Base-by-base conservation (phyloP, 2,113 vertebrate genomes). In the Origma solitaria region DNA sequence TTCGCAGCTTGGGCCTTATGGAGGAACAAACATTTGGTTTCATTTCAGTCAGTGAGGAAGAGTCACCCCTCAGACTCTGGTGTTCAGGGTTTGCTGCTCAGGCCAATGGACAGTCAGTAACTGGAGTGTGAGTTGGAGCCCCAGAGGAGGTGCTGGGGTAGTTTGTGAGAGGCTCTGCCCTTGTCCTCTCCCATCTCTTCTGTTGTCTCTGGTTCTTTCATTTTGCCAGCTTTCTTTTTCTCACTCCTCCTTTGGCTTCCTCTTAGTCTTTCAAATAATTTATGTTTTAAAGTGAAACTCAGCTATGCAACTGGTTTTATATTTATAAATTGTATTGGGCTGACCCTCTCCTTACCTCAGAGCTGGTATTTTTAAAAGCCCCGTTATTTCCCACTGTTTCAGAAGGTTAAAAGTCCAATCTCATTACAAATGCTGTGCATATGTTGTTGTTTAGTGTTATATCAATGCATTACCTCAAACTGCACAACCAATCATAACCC, bases 371-470 rank as follows among this genome's bases (percentile, higher is more conserved):
- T 97, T 97, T 96, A 96, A 95, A 94, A 95, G 94, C 84, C 75
- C 45, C 2, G 14, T 92, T 96, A 90, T 92, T 95, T 94, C 87
- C 87, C 66, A 6, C 94, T 95, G 89, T 77, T 92, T 94, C 79
- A 94, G 78, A 85, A 95, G 96, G 94, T 96, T 95, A 95, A 97
- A 97, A 96, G 96, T 97, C 95, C 95, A 96, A 94, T 72, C 95
- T 97, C 94, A 94, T 95, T 96, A 95, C 77, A 82, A 92, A 69
- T 50, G 70, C 87, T 0, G 58, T 80, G 93, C 95, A 96, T 95
- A 85, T 94, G 95, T 97, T 97, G 94, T 85, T 96, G 91, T 92
- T 97, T 95, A 96, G 94, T 72, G 31, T 89, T 91, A 4, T 72
- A 87, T 72, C 93, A 89, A 54, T 47, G 61, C 45, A 17, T 80